Evolutionary conservation across 2,113 vertebrate genomes (phyloP).

Genomic region (Crotalus horridus): DNA sequence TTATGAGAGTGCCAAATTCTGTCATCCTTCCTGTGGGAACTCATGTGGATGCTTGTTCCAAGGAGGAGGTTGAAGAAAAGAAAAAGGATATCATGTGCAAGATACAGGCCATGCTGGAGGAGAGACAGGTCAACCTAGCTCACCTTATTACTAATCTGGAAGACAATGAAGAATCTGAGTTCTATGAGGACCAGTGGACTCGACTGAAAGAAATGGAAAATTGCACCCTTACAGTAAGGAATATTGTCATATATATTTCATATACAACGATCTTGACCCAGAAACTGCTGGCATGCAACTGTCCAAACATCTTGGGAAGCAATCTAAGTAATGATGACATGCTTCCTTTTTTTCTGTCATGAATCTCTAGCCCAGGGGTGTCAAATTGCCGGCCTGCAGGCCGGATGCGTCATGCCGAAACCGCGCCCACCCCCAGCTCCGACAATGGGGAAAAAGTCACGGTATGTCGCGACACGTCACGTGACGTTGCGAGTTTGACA

Average conservation of each 20-base stretch:
- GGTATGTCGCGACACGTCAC: too few species aligned
- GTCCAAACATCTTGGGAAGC: neutral
- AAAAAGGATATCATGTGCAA: slow-evolving; percentile 54
- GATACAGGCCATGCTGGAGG: slow-evolving; percentile 46
- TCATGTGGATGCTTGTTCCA: slow-evolving; percentile 61
- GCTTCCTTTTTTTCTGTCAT: neutral
- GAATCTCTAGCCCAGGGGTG: too few species aligned
- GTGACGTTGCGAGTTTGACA: too few species aligned
- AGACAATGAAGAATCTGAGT: slow-evolving; percentile 42
- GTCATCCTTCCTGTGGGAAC: slow-evolving; percentile 70
- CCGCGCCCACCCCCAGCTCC: too few species aligned
- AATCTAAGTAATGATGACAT: neutral
- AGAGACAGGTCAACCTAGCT: slow-evolving; percentile 53
- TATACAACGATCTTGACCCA: neutral
- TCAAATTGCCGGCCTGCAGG: too few species aligned
- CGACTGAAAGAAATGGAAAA: slow-evolving; percentile 60
- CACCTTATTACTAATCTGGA: slow-evolving; percentile 59
- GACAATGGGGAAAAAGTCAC: too few species aligned
- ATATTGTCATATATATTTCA: neutral
- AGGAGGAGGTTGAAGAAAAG: slow-evolving; percentile 62
- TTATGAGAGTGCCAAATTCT: slow-evolving; percentile 64
- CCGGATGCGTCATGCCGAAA: too few species aligned
- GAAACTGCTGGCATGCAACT: neutral
- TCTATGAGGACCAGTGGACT: slow-evolving; percentile 60
- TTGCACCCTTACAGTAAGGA: slow-evolving; percentile 45